Base-by-base conservation (phyloP, 2,113 vertebrate species). In the Scolopax mira region DNA sequence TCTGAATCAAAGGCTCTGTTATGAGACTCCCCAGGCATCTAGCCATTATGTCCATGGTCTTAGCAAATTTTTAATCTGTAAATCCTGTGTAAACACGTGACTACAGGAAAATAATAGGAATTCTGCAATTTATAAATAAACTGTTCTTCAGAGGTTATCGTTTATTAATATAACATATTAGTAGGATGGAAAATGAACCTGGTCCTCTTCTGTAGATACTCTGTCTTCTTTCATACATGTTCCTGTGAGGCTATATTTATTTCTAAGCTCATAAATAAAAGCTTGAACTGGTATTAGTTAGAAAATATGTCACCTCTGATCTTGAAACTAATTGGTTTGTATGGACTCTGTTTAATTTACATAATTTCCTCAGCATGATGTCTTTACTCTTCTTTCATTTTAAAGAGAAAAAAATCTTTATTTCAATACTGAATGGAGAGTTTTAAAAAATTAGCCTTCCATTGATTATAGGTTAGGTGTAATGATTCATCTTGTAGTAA, bases 271-370 rank as follows among this genome's bases (percentile, higher is more conserved):
- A 87, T 89, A 92, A 93, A 73, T 77, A 66, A 78, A 79, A 94
- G 77, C 61, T 93, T 94, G 79, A 93, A 87, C 66, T 75, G 49
- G 61, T 74, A 87, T 82, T 97, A 87, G 48, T 90, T 92, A 81
- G 69, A 90, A 96, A 93, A 92, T 91, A 80, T 58, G 62, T 86
- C 82, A 95, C 91, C 77, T 94, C 83, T 89, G 82, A 85, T 93
- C 91, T 95, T 82, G 83, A 96, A 90, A 90, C 65, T 83, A 85
- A 93, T 57, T 80, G 78, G 82, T 91, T 96, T 95, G 69, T 86
- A 75, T 58, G 83, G 75, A 72, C 37, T 80, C 23, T 28, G 28
- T 79, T 90, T 73, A 84, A 95, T 96, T 79, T 94, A 83, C 88
- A 86, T 94, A 65, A 69, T 89, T 78, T 88, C 18, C 83, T 46